Conservation (phyloP, 2,888 invertebrate genomes). For the Drosophila fulvimacula region DNA sequence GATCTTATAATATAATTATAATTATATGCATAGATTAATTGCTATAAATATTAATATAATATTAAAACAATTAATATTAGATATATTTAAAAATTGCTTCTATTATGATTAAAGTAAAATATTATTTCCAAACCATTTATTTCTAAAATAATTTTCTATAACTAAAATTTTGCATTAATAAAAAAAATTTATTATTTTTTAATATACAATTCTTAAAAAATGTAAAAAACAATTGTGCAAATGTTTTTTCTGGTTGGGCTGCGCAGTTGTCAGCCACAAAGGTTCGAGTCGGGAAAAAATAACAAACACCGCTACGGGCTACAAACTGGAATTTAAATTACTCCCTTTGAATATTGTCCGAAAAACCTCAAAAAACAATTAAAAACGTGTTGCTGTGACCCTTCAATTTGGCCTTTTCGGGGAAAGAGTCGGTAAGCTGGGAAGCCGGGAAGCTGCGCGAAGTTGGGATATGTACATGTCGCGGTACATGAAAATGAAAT, state of each 20-base stretch:
- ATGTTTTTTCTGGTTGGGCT: neutral
- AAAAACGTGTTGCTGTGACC: constrained; percentile 65
- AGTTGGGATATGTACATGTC: constrained; percentile 39
- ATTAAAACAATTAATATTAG: neutral
- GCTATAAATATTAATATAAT: neutral
- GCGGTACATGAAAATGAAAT: constrained; percentile 68
- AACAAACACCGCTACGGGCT: constrained; percentile 29
- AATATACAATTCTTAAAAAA: neutral
- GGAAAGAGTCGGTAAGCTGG: constrained; percentile 15
- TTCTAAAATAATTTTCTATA: neutral
- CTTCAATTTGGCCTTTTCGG: constrained; percentile 29
- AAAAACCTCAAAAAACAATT: constrained; percentile 71
- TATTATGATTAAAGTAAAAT: too few relatives aligned
- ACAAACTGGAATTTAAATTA: constrained; percentile 58
- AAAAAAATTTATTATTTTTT: too few relatives aligned
- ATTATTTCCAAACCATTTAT: too few relatives aligned
- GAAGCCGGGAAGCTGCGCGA: constrained; percentile 24
- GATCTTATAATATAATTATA: too few relatives aligned
- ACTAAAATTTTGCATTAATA: neutral
- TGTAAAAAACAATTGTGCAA: neutral
- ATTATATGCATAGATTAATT: too few relatives aligned
- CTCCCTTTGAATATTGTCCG: constrained; percentile 47
- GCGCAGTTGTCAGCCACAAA: constrained; percentile 3
- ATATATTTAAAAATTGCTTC: too few relatives aligned
- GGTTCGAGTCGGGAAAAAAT: constrained; percentile 7